These are phyloP conservation scores for Poecilobothrus nobilitatus DNA, from an alignment of 2,888 invertebrate species.

Conservation along the genomic window DNA sequence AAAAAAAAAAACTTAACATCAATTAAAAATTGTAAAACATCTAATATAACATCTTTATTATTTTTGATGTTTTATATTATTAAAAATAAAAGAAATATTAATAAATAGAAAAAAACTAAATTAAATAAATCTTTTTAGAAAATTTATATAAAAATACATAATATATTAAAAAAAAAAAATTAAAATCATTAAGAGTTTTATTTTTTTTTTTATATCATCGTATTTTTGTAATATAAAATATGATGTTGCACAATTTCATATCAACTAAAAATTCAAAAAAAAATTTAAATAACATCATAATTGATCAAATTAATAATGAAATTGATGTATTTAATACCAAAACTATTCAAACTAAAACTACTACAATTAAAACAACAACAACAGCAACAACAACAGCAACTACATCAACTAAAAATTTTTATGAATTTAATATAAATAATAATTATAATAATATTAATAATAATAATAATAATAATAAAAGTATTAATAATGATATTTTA, in stretches of 20 bases:
- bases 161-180: neutral
- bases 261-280: neutral
- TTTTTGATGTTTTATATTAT: no score
- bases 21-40: neutral
- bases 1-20: neutral
- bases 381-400: neutral
- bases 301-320: neutral
- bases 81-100: no score
- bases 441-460: neutral
- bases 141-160: neutral
- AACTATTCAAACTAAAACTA: neutral
- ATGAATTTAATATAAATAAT: slow-evolving; percentile 4
- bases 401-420: no score
- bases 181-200: neutral
- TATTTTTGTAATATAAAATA: neutral
- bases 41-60: no score
- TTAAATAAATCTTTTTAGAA: neutral
- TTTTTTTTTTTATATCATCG: neutral
- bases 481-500: slow-evolving; percentile 1
- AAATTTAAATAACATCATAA: neutral
- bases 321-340: neutral
- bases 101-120: no score
- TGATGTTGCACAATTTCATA: slow-evolving; percentile 6
- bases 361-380: neutral
- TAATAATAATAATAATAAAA: slow-evolving; percentile 4